A percentile compares a stretch with the other conserved stretches of the same genome.
Evolutionary conservation across 2,888 invertebrate species (phyloP).

Genomic region (Acanthosepion pharaonis): DNA sequence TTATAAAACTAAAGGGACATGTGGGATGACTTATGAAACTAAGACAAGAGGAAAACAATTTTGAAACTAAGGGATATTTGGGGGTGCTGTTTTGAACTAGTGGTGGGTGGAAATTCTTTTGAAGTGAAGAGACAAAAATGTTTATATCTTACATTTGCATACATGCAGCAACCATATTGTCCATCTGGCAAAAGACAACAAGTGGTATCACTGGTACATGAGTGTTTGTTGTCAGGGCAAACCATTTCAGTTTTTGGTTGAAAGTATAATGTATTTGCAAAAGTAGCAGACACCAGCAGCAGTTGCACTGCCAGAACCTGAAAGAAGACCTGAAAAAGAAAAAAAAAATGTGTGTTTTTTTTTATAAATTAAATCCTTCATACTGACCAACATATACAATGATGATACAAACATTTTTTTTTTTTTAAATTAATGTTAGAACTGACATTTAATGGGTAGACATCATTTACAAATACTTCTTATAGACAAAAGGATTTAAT

Average conservation of each 20-base stretch:
- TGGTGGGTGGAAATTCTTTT: neutral
- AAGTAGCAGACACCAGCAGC: neutral
- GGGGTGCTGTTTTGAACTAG: too few species aligned
- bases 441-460: too few species aligned
- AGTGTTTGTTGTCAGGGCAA: slow-evolving; percentile 54
- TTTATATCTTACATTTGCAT: slow-evolving; percentile 58
- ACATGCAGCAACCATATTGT: slow-evolving; percentile 70
- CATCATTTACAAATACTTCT: too few species aligned
- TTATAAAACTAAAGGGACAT: too few species aligned
- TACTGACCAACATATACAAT: too few species aligned
- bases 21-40: too few species aligned
- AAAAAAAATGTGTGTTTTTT: neutral
- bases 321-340: neutral
- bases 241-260: neutral
- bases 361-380: too few species aligned
- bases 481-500: too few species aligned
- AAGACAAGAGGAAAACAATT: too few species aligned
- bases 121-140: neutral
- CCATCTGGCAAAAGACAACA: slow-evolving; percentile 65
- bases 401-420: too few species aligned
- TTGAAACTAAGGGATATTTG: too few species aligned
- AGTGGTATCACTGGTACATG: slow-evolving; percentile 62
- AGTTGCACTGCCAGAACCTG: neutral
- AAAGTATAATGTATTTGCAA: neutral
- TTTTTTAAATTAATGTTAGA: too few species aligned